Evolutionary conservation across 2,797 vertebrate species (phyloP).

Genomic region (Nannoperca obscura): DNA sequence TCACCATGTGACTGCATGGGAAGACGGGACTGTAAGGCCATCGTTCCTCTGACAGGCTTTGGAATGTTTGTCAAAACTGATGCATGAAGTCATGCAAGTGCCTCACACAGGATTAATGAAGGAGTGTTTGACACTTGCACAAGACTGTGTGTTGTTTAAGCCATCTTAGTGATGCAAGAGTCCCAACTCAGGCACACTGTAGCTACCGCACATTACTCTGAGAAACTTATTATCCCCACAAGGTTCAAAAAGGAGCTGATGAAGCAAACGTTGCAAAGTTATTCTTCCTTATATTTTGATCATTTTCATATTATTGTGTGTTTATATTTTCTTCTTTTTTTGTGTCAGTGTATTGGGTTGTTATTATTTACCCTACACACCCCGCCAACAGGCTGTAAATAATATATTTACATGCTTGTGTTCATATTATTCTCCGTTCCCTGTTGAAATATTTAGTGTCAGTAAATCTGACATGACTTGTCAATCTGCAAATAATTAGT

Average conservation of each 20-base stretch:
- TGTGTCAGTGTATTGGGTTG: not conserved
- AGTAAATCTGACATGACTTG: not conserved
- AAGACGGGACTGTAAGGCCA: not conserved
- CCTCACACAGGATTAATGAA: conserved; percentile 30
- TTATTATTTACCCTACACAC: not conserved
- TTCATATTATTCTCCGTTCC: not conserved
- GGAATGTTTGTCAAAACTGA: conserved; percentile 15
- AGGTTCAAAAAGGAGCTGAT: not conserved
- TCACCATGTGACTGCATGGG: not conserved
- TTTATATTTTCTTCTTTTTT: too few relatives aligned
- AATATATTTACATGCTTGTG: not conserved
- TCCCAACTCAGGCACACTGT: not conserved
- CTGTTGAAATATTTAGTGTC: not conserved
- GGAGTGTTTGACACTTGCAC: conserved; percentile 17
- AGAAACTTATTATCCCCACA: not conserved
- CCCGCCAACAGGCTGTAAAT: not conserved
- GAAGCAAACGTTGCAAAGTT: not conserved
- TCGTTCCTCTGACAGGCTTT: not conserved
- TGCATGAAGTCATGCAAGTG: not conserved
- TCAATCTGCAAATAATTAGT: not conserved
- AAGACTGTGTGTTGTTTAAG: conserved; percentile 18
- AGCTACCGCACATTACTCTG: not conserved
- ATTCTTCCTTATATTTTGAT: not conserved
- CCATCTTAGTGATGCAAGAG: conserved; percentile 33
- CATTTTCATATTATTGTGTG: not conserved